Conservation (phyloP, 23 tunicate genomes). For the Diplosoma virens region DNA sequence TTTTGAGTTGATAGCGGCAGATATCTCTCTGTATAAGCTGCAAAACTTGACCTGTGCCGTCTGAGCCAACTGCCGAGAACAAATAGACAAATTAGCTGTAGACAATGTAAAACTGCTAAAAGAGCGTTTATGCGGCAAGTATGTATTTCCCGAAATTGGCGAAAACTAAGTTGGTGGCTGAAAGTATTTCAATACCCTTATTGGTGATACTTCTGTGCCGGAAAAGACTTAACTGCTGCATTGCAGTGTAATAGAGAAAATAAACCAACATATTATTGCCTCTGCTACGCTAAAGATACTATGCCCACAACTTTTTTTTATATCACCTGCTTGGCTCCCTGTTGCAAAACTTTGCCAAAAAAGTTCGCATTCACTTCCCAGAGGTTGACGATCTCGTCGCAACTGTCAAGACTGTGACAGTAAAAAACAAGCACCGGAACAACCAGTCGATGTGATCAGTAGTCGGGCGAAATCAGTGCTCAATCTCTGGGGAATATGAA, state of each 20-base stretch:
- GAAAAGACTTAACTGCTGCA: slow-evolving; percentile 24
- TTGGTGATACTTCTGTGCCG: slow-evolving; percentile 41
- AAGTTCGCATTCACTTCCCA: slow-evolving; percentile 39
- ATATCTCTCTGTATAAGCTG: too few relatives aligned
- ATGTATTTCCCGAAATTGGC: slow-evolving; percentile 38
- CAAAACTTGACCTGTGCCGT: slow-evolving; percentile 44
- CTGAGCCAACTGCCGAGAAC: slow-evolving; percentile 28
- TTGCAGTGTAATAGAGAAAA: slow-evolving; percentile 27
- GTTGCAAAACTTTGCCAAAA: slow-evolving; percentile 50
- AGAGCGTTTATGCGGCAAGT: slow-evolving; percentile 38
- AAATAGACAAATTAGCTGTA: slow-evolving; percentile 12
- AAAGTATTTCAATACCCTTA: slow-evolving; percentile 35
- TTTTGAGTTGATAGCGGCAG: too few relatives aligned
- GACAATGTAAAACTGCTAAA: slow-evolving; percentile 19
- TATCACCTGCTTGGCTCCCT: slow-evolving; percentile 53
- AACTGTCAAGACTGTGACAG: slow-evolving; percentile 54
- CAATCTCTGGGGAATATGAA: slow-evolving; percentile 43
- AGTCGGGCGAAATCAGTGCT: slow-evolving; percentile 46
- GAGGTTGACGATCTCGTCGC: slow-evolving; percentile 53
- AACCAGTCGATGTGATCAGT: slow-evolving; percentile 27
- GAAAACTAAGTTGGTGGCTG: slow-evolving; percentile 35
- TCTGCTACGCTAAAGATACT: slow-evolving; percentile 33
- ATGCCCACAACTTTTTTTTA: slow-evolving; percentile 46
- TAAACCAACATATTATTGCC: slow-evolving; percentile 24
- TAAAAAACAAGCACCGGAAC: slow-evolving; percentile 36